Percentiles rank a stretch among this genome's conserved stretches.
Conservation (phyloP, 1,140 invertebrate genomes). For the Armadillidium nasatum region DNA sequence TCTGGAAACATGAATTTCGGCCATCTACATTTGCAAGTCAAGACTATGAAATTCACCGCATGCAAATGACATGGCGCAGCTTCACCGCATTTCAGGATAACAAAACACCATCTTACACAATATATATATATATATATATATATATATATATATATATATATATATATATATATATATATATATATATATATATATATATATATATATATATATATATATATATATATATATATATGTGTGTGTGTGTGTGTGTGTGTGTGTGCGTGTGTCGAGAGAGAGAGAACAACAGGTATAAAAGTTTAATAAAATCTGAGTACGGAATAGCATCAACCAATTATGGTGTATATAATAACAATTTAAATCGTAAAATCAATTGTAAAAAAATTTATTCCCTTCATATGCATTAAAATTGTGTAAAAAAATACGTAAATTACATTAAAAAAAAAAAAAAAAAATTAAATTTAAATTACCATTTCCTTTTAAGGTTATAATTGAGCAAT, state of each 20-base stretch:
- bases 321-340: no score
- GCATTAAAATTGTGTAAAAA: no score
- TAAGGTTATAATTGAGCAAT: no score
- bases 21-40: conserved; percentile 12
- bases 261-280: background rate
- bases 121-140: background rate
- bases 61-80: conserved; percentile 8
- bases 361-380: no score
- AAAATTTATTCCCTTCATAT: no score
- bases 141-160: conserved; percentile 10
- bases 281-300: no score
- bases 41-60: conserved; percentile 12
- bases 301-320: no score
- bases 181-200: conserved; percentile 12
- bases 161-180: background rate
- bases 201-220: conserved; percentile 15
- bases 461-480: no score
- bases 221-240: background rate
- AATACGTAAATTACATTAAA: no score
- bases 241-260: conserved; percentile 11
- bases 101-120: background rate
- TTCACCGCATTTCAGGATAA: conserved; percentile 4
- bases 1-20: conserved; percentile 7
- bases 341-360: no score
- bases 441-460: no score